phyloP scores from a whole-genome alignment of 2,888 invertebrate species.

The Chironomus riparius region DNA sequence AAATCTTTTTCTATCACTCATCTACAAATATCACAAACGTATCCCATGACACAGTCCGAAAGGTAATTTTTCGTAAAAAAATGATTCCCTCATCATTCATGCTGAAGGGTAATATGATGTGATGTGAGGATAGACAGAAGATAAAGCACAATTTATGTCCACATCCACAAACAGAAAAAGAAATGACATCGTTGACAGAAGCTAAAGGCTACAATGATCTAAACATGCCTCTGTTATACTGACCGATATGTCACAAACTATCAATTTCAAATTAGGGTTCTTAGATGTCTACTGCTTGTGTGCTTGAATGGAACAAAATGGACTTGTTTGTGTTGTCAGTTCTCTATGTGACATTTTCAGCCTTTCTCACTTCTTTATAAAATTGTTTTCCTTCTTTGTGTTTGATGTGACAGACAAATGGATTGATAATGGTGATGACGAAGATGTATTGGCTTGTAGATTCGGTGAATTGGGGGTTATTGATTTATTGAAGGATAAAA shows the following conservation, averaged over 20 bases:
- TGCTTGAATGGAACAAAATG: too few species aligned
- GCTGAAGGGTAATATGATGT: not conserved
- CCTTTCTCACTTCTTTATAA: not conserved
- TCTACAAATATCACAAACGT: too few species aligned
- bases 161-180: not conserved
- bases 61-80: not conserved
- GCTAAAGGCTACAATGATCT: conserved; percentile 4
- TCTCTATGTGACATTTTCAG: not conserved
- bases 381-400: not conserved
- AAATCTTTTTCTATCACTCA: too few species aligned
- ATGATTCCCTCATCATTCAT: not conserved
- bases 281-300: too few species aligned
- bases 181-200: conserved; percentile 4
- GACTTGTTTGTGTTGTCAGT: too few species aligned
- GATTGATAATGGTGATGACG: not conserved
- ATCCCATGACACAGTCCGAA: too few species aligned
- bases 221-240: not conserved
- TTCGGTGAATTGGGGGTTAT: not conserved
- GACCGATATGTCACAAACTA: not conserved
- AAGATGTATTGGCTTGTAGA: not conserved
- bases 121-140: not conserved
- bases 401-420: too few species aligned
- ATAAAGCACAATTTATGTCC: too few species aligned
- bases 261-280: not conserved
- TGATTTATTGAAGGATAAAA: too few species aligned